Evolutionary conservation across 1,140 invertebrate species (phyloP), one percentile per base, ranked within the genome.

Genomic region (Pachypsylla venusta): DNA sequence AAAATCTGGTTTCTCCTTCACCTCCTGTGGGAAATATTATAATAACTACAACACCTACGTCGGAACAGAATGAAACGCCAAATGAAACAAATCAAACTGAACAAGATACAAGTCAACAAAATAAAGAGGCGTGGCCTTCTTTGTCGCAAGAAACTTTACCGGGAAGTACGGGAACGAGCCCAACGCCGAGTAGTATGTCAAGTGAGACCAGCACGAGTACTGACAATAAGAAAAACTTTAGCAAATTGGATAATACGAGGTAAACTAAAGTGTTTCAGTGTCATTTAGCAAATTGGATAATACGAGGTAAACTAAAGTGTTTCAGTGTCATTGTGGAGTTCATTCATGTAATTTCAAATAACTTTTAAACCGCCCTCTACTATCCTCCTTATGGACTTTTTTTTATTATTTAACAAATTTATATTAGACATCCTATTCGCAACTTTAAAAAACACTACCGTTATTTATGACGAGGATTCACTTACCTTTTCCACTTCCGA

Each of bases 91-190:
- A 35, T 35, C 30, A 35, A 35, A 35, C 30, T 7, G 7, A 7
- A n/a, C 7, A 35, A 35, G 30, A 35, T n/a, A 35, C 30, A 7
- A 35, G n/a, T 35, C 70, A 71, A 64, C 70, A 72, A 68, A 75
- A 72, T 66, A 81, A 84, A 70, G 83, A 85, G 70, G 82, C 82
- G 59, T 85, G 83, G 82, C 83, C 83, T 58, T 77, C 75, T 69
- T 73, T 77, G 64, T 74, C 75, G 64, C 70, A 35, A n/a, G 30
- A 35, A 35, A 35, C n/a, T 7, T n/a, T 35, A 10, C 7, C 30
- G 7, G 30, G n/a, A n/a, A 35, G 30, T n/a, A 35, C 30, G n/a
- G 30, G 30, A 7, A 35, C 30, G 30, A 35, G 30, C n/a, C 30
- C 30, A 7, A 35, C 30, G n/a, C 30, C 30, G n/a, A 35, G 30